Percentiles rank a stretch among this genome's conserved stretches.
These are phyloP conservation scores for Calliopsis andreniformis DNA, from an alignment of 1,140 invertebrate species.

Conservation along the genomic window DNA sequence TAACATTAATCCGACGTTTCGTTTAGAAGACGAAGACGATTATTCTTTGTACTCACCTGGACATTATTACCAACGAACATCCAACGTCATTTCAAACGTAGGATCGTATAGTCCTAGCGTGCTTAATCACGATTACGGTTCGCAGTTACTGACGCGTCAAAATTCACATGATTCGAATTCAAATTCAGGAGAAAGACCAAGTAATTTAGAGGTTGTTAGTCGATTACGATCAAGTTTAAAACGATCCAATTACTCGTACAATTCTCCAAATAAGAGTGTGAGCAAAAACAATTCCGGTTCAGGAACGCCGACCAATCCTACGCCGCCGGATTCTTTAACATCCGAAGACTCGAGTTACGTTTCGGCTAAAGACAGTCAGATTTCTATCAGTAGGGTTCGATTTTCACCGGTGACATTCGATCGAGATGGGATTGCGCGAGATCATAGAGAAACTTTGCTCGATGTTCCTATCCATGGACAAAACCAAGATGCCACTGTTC, in stretches of 20 bases:
- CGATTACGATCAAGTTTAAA: slow-evolving; percentile 89
- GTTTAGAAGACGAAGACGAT: slow-evolving; percentile 85
- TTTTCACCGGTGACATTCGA: slow-evolving; percentile 89
- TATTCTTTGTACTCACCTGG: slow-evolving; percentile 79
- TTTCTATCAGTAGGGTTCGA: slow-evolving; percentile 85
- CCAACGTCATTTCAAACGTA: slow-evolving; percentile 65
- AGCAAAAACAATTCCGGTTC: slow-evolving; percentile 84
- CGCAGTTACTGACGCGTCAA: slow-evolving; percentile 81
- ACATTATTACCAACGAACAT: slow-evolving; percentile 69
- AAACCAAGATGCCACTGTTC: slow-evolving; percentile 84
- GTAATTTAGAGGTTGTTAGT: slow-evolving; percentile 86
- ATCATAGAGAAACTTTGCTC: slow-evolving; percentile 80
- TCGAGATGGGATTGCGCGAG: slow-evolving; percentile 67
- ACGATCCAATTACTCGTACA: slow-evolving; percentile 84
- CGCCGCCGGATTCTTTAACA: slow-evolving; percentile 90
- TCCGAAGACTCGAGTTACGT: slow-evolving; percentile 93
- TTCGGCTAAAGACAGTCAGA: slow-evolving; percentile 89
- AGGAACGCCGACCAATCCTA: slow-evolving; percentile 92
- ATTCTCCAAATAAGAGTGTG: slow-evolving; percentile 81
- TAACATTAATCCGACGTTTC: slow-evolving; percentile 84
- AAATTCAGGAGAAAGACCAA: slow-evolving; percentile 85
- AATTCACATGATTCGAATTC: slow-evolving; percentile 82
- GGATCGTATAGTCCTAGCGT: slow-evolving; percentile 65
- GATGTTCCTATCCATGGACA: slow-evolving; percentile 86
- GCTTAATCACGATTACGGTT: slow-evolving; percentile 77